Evolutionary conservation across 1,140 invertebrate genomes (phyloP), one percentile per base, ranked within the genome.

Genomic region (Oreohelix idahoensis): DNA sequence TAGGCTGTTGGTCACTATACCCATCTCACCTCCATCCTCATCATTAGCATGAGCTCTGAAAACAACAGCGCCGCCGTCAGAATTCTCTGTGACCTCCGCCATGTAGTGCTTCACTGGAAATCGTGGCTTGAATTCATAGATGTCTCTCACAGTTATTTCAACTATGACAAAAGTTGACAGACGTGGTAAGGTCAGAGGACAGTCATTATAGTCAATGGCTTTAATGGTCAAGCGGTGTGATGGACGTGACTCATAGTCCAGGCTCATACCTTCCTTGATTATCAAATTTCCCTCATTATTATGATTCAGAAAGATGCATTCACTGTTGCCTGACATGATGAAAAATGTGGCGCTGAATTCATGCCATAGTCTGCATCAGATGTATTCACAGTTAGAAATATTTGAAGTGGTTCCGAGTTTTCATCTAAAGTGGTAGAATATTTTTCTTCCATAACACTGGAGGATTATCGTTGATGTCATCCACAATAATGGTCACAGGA

Each of bases 291-390:
- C 97, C 0, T 95, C 96, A 84, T 94, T 96, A 42, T 96, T 93
- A 90, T 98, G 95, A 35, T 99, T 97, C 76, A 95, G 93, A 89
- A 99, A 98, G 49, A 97, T 93, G 81, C 97, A 96, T 23, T 95
- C 94, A 84, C 96, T 96, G 39, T 93, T 90, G 26, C 96, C 96
- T 32, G 95, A 96, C 0, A 96, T 95, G 29, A 99, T 93, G 91
- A 98, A 97, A 90, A 98, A 99, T 0, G 96, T 97, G 0, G 99
- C 96, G 96, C 90, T 1, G 97, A 97, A 92, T 99, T 98, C 20
- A 96, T 96, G 17, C 89, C 91, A 26, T 69, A 74, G 71, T 93
- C 91, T 32, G 73, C 70, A 84, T 92, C 90, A 13, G 78, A 83
- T 10, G 91, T 89, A 45, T 79, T 80, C 15, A 92, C 87, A 32